These are phyloP conservation scores for Pasiphila rectangulata DNA, from an alignment of 2,888 invertebrate species.

Conservation along the genomic window DNA sequence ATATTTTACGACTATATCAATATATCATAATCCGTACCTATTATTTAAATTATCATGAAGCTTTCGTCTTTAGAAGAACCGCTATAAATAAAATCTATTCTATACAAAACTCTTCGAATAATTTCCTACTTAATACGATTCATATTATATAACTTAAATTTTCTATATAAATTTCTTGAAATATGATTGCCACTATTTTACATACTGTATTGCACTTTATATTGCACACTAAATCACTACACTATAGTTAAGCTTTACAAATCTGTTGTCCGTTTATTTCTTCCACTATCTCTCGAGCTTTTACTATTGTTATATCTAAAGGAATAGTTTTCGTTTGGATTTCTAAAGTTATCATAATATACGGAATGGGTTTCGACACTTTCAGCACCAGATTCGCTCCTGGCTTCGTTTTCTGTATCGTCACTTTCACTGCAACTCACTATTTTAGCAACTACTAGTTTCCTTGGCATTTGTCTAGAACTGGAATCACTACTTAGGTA, in stretches of 20 bases:
- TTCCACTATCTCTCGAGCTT: slow-evolving; percentile 45
- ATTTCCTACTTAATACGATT: no score
- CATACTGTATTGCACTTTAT: slow-evolving; percentile 48
- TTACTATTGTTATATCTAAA: slow-evolving; percentile 42
- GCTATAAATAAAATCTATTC: background rate
- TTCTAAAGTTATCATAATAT: slow-evolving; percentile 88
- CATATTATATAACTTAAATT: no score
- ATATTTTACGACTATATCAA: background rate
- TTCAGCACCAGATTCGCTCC: slow-evolving; percentile 93
- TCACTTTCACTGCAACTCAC: slow-evolving; percentile 87
- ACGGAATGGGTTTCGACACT: slow-evolving; percentile 93
- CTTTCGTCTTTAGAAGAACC: background rate
- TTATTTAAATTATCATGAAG: background rate
- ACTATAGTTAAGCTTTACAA: slow-evolving; percentile 34
- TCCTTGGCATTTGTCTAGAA: slow-evolving; percentile 69
- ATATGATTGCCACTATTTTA: slow-evolving; percentile 20
- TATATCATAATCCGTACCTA: background rate
- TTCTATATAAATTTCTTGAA: slow-evolving; percentile 1
- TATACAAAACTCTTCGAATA: no score
- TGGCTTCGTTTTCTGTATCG: slow-evolving; percentile 89
- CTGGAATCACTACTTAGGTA: slow-evolving; percentile 92
- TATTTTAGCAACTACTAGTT: slow-evolving; percentile 72
- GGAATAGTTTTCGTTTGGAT: slow-evolving; percentile 51
- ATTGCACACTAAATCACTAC: slow-evolving; percentile 51
- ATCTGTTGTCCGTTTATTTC: slow-evolving; percentile 40